phyloP scores from a whole-genome alignment of 1,140 invertebrate genomes.

The honey bee (Apis mellifera) region DNA sequence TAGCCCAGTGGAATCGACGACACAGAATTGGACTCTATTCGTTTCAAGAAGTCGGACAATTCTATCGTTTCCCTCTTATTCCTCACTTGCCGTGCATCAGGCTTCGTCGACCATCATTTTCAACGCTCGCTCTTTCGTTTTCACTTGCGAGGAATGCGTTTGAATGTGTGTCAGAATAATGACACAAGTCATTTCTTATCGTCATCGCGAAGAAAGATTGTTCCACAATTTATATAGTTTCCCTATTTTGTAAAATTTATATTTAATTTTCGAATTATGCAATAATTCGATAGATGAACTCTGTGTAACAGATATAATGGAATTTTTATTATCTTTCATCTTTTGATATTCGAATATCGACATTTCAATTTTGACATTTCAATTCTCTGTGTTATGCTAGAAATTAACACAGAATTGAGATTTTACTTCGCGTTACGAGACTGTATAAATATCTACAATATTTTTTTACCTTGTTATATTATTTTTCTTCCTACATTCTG shows the following conservation, averaged over 20 bases:
- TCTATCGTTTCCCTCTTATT: slow-evolving; percentile 43
- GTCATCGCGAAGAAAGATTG: no score
- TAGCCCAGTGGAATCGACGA: slow-evolving; percentile 36
- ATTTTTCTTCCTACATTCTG: not conserved
- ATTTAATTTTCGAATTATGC: no score
- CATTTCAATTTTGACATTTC: no score
- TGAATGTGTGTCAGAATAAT: slow-evolving; percentile 3
- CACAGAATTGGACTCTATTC: slow-evolving; percentile 23
- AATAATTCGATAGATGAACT: no score
- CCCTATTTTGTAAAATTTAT: no score
- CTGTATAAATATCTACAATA: not conserved
- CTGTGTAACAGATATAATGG: no score
- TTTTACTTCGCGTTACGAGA: not conserved
- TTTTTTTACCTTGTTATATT: not conserved
- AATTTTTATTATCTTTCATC: no score
- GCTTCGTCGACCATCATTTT: slow-evolving; percentile 21
- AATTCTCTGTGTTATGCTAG: no score
- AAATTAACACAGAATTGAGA: no score
- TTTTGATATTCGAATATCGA: no score
- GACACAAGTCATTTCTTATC: no score
- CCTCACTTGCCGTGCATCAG: slow-evolving; percentile 13
- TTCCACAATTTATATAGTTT: no score
- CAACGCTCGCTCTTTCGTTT: slow-evolving; percentile 41
- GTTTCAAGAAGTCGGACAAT: slow-evolving; percentile 25
- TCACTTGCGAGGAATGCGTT: slow-evolving; percentile 4